phyloP scores from a whole-genome alignment of 2,797 vertebrate genomes.

The Eurystomus glaucurus region DNA sequence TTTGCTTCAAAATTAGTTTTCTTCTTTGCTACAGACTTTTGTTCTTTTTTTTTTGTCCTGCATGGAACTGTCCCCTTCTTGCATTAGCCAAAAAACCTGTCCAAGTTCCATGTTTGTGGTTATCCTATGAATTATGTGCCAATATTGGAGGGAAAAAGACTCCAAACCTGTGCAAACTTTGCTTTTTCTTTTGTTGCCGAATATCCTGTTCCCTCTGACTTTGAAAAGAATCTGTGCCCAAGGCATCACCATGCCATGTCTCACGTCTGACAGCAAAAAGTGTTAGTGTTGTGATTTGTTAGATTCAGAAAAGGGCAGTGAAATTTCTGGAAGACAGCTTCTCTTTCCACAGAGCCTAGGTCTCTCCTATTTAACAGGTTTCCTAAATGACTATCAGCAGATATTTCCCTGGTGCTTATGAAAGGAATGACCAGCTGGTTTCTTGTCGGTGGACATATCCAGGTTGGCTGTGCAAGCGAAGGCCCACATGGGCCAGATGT shows the following conservation, averaged over 20 bases:
- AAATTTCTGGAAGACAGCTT: background rate
- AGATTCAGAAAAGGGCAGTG: background rate
- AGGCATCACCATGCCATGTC: background rate
- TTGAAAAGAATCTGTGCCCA: background rate
- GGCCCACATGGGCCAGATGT: conserved; percentile 62
- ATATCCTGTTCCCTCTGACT: background rate
- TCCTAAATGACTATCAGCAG: background rate
- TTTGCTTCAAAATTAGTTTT: conserved; percentile 7
- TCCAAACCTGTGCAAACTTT: background rate
- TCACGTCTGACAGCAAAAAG: background rate
- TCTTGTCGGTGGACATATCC: background rate
- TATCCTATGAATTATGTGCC: conserved; percentile 9
- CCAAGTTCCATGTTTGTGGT: conserved; percentile 12
- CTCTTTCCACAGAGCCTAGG: conserved; percentile 1
- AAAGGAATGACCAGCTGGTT: conserved; percentile 37
- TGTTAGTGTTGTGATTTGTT: background rate
- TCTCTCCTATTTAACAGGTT: background rate
- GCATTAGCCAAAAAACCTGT: background rate
- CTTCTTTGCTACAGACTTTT: background rate
- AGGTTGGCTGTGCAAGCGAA: conserved; percentile 1
- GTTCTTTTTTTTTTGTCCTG: background rate
- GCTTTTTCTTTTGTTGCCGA: background rate
- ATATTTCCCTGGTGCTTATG: conserved; percentile 10
- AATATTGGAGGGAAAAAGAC: background rate
- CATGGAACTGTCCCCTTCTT: background rate